Evolutionary conservation across 2,888 invertebrate genomes (phyloP), one percentile per base, ranked within the genome.

Genomic region (Nasonovia ribisnigri): DNA sequence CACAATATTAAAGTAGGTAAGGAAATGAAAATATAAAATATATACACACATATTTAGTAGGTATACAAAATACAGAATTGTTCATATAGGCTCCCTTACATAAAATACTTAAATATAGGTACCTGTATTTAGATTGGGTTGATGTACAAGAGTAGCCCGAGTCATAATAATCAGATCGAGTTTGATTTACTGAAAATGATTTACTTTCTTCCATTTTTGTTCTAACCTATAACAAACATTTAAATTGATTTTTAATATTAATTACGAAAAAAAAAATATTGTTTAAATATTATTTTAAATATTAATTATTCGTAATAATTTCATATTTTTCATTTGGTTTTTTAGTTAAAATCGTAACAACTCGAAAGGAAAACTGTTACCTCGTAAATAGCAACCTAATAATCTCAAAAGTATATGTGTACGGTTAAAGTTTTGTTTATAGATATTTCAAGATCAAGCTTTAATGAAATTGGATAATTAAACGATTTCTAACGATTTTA

Each of bases 141-240:
- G 93, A 93, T 84, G 93, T 93, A 90, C 90, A 90, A 20, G 93
- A 93, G 42, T 93, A 93, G 20, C 93, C 93, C 8, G 93, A 93
- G 29, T 93, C 93, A 93, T 93, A 84, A 86, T 90, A 84, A 86
- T 90, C 93, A 84, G 86, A 11, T 86, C 84, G 88, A 29, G 84
- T 57, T 84, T 93, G 90, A 42, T 93, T 86, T 29, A 84, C 90
- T 29, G 84, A 48, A 57, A 57, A 93, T 48, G 86, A 26, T 84
- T 84, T 86, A 90, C 26, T 93, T 90, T 67, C 86, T 90, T 93
- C 93, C 93, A 93, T 93, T n/a, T 86, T 92, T 92, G 48, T 48
- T 16, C 16, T 11, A 42, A 5, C 60, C 92, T 92, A 42, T 42
- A 88, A 36, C 6, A 51, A 10, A 88, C 20, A 88, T 86, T 84